A percentile compares a stretch with the other conserved stretches of the same genome.
Conservation (phyloP, 2,888 invertebrate genomes). For the Ornithoptera priamus region DNA sequence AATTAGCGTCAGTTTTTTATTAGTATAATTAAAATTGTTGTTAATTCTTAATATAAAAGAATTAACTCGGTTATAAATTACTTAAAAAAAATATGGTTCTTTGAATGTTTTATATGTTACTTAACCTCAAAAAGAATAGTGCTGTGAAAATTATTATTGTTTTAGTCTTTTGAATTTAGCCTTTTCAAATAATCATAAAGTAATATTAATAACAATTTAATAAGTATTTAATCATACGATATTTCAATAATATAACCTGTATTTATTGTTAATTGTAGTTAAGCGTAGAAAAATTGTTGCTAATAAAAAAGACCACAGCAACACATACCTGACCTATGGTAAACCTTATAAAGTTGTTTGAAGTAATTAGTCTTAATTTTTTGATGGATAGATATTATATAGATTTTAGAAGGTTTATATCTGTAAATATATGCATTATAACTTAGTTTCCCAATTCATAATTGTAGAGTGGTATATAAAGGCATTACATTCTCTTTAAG, state of each 20-base stretch:
- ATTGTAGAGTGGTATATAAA: neutral
- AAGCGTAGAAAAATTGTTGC: neutral
- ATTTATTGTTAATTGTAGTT: neutral
- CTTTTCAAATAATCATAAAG: neutral
- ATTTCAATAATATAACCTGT: neutral
- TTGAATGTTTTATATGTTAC: conserved; percentile 5
- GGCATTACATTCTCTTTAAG: neutral
- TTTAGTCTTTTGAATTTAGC: neutral
- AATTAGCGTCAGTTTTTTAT: neutral
- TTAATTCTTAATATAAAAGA: neutral
- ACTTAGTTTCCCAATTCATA: too few species aligned
- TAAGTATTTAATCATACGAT: neutral
- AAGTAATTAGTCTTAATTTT: too few species aligned
- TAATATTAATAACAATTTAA: neutral
- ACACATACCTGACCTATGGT: too few species aligned
- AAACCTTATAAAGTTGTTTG: too few species aligned
- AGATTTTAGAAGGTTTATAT: too few species aligned
- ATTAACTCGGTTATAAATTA: neutral
- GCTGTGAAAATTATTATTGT: conserved; percentile 37
- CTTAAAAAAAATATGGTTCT: neutral
- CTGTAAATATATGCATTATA: too few species aligned
- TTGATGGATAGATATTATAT: too few species aligned
- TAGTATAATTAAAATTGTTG: neutral
- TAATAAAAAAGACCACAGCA: neutral
- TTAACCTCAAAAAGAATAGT: conserved; percentile 29